These are phyloP conservation scores for Pitta sordida DNA, from an alignment of 2,113 vertebrate genomes.

Conservation along the genomic window DNA sequence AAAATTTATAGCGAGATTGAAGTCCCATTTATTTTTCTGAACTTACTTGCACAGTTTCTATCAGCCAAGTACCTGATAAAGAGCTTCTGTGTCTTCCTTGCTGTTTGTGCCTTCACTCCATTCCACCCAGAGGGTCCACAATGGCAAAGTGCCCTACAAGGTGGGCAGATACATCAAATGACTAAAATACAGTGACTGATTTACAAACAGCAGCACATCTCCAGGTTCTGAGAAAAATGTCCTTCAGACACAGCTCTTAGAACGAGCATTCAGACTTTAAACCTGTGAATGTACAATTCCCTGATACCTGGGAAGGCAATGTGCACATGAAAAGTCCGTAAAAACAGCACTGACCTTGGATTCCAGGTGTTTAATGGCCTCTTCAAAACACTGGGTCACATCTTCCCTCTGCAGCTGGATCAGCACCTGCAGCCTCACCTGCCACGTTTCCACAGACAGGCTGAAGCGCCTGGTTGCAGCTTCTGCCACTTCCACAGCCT, in stretches of 20 bases:
- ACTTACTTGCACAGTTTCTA: background rate
- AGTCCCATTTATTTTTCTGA: background rate
- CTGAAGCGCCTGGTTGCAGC: slow-evolving; percentile 72
- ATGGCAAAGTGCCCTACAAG: slow-evolving; percentile 79
- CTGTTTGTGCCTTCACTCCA: slow-evolving; percentile 80
- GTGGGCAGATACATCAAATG: background rate
- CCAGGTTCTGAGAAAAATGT: background rate
- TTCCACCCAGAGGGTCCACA: slow-evolving; percentile 86
- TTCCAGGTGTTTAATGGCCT: slow-evolving; percentile 78
- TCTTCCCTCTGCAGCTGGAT: slow-evolving; percentile 68
- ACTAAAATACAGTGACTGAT: background rate
- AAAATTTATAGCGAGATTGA: background rate
- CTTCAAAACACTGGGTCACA: slow-evolving; percentile 76
- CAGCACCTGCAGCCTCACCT: slow-evolving; percentile 79
- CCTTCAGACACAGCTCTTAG: background rate
- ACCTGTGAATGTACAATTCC: background rate
- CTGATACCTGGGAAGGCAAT: background rate
- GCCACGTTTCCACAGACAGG: slow-evolving; percentile 79
- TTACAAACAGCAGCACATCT: background rate
- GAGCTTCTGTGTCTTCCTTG: slow-evolving; percentile 77
- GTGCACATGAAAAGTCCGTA: background rate
- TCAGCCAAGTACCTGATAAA: slow-evolving; percentile 83
- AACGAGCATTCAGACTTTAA: background rate
- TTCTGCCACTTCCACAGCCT: slow-evolving; percentile 74
- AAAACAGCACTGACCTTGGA: slow-evolving; percentile 78